phyloP scores from a whole-genome alignment of 1,140 invertebrate genomes.

The Galleria mellonella region DNA sequence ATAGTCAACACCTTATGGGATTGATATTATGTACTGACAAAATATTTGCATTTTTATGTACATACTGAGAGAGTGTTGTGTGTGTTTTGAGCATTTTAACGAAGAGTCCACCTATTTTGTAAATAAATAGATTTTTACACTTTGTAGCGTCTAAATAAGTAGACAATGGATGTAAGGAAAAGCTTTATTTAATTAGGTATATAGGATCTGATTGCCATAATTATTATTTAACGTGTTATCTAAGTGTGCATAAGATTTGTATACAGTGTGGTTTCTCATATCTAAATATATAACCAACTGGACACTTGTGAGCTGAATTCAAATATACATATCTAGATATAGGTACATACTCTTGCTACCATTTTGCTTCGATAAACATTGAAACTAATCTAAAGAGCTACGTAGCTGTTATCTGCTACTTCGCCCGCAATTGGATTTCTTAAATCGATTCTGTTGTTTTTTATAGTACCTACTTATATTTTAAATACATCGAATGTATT shows the following conservation, averaged over 20 bases:
- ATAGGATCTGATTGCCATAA: slow-evolving; percentile 52
- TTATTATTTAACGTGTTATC: slow-evolving; percentile 23
- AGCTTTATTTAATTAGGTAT: slow-evolving; percentile 56
- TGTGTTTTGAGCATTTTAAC: slow-evolving; percentile 61
- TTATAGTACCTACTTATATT: too few relatives aligned
- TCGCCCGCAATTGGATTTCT: too few relatives aligned
- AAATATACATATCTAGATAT: too few relatives aligned
- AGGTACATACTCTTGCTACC: too few relatives aligned
- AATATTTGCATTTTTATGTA: slow-evolving; percentile 25
- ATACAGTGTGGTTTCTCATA: background rate
- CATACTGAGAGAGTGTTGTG: slow-evolving; percentile 50
- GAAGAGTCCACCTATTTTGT: slow-evolving; percentile 74
- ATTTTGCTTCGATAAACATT: too few relatives aligned
- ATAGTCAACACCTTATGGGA: background rate
- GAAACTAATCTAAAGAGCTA: too few relatives aligned
- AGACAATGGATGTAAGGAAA: slow-evolving; percentile 27
- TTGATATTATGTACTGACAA: slow-evolving; percentile 21
- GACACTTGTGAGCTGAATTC: too few relatives aligned
- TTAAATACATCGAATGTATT: too few relatives aligned
- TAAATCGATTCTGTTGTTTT: too few relatives aligned
- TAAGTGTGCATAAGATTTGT: background rate
- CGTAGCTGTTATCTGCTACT: too few relatives aligned
- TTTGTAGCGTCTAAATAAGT: slow-evolving; percentile 42
- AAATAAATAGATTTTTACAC: slow-evolving; percentile 71
- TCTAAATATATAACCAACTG: too few relatives aligned